These are phyloP conservation scores for Apodemus sylvaticus DNA, from an alignment of 2,113 vertebrate genomes.

Conservation along the genomic window DNA sequence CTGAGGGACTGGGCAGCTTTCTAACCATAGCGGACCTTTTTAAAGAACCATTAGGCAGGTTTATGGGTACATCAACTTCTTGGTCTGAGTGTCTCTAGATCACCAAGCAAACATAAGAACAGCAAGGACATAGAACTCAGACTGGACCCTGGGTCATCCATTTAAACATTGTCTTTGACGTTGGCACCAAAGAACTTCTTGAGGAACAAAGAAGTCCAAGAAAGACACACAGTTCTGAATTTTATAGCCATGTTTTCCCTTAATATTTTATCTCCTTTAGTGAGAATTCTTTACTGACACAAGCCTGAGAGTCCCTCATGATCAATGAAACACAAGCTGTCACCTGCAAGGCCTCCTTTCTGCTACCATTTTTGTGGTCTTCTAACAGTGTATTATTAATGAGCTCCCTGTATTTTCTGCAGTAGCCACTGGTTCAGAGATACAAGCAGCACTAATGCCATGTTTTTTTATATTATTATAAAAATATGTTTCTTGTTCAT, in stretches of 20 bases:
- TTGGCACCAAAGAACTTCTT: slow-evolving; percentile 44
- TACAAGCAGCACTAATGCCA: slow-evolving; percentile 1
- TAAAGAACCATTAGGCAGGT: not conserved
- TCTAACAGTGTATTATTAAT: not conserved
- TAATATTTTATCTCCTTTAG: slow-evolving; percentile 49
- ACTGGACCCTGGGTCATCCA: not conserved
- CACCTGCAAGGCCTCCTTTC: not conserved
- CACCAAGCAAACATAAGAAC: not conserved
- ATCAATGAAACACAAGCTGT: not conserved
- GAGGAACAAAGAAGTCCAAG: slow-evolving; percentile 18
- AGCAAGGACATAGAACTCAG: not conserved
- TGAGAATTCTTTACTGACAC: slow-evolving; percentile 57
- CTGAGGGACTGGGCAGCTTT: not conserved
- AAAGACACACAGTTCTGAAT: slow-evolving; percentile 4
- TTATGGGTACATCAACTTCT: not conserved
- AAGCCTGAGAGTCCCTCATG: not conserved
- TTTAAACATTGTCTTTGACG: not conserved
- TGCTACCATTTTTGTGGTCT: not conserved
- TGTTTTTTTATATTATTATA: slow-evolving; percentile 47
- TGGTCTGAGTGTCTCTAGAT: slow-evolving; percentile 26
- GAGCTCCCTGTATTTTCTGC: not conserved
- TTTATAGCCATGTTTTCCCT: not conserved
- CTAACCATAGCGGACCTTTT: not conserved
- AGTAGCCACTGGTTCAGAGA: slow-evolving; percentile 50
- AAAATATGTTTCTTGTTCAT: slow-evolving; percentile 64